phyloP scores from a whole-genome alignment of 2,113 vertebrate species.

The Hiodon alosoides region DNA sequence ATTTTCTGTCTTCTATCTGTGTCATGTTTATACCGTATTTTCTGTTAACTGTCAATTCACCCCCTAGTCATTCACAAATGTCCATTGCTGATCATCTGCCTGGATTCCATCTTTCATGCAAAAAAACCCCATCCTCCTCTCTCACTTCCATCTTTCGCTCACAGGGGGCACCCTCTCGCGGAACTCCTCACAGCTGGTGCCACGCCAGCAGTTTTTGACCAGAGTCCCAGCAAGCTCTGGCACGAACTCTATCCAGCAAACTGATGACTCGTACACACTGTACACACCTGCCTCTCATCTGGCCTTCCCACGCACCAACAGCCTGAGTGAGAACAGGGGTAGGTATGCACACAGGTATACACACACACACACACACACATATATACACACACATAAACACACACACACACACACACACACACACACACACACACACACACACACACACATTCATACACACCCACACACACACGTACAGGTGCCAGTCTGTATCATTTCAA shows the following conservation, averaged over 20 bases:
- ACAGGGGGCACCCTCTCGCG: conserved; percentile 72
- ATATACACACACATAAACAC: conserved; percentile 34
- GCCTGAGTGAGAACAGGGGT: conserved; percentile 32
- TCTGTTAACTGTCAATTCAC: too few relatives aligned
- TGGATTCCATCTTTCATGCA: neutral
- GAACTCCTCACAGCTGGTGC: conserved; percentile 56
- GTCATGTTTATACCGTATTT: too few relatives aligned
- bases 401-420: conserved; percentile 35
- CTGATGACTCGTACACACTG: conserved; percentile 59
- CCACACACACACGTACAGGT: neutral
- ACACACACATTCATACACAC: neutral
- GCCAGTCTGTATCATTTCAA: too few relatives aligned
- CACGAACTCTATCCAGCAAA: conserved; percentile 49
- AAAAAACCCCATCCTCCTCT: neutral
- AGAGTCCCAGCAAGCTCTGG: conserved; percentile 48
- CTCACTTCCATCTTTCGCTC: conserved; percentile 37
- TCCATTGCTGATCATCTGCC: neutral
- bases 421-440: neutral
- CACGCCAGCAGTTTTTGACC: conserved; percentile 61
- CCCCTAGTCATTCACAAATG: neutral
- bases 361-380: conserved; percentile 23
- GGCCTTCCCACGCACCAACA: conserved; percentile 28
- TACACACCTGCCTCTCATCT: conserved; percentile 41
- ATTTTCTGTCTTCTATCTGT: neutral
- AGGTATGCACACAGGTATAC: neutral